Evolutionary conservation across 53 echinoderm and acorn worm genomes (phyloP), one percentile per base, ranked within the genome.

Genomic region (Temnopleurus reevesii): DNA sequence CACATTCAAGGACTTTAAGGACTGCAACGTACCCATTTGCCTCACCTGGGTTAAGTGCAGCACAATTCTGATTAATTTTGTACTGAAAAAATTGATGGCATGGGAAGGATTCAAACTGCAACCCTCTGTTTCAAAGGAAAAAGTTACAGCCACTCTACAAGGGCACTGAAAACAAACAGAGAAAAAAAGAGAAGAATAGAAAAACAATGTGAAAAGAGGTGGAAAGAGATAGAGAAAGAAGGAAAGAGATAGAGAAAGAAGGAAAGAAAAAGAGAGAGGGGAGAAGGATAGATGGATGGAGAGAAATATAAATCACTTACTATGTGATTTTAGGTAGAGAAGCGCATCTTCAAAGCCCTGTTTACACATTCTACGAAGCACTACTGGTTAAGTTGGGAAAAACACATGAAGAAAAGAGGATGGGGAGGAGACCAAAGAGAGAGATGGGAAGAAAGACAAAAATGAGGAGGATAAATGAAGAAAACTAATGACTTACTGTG

Each of bases 311-410:
- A n/a, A n/a, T n/a, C n/a, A 95, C 98, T 95, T 53, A 97, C 98
- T 92, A 59, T 95, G 92, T 55, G 84, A 84, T 83, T 91, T 91
- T 35, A 97, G 85, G 90, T 95, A 97, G 45, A 89, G 76, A 10
- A 97, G 56, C 7, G 98, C 93, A 90, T 97, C 98, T 36, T 97
- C 92, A 53, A 94, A 97, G 30, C 98, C 98, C 49, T 95, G 98
- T 57, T 95, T 90, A 54, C 98, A 97, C 92, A 97, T 93, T 79
- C 92, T 90, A 51, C 89, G 89, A 1, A 97, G 91, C 17, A 95
- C 95, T 46, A 90, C 92, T 25, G 98, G 98, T 35, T 95, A 90
- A 9, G 98, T 95, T 15, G 98, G 98, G 46, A 93, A 97, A 8
- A 97, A 2, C 94, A 97, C 43, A 27, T 7, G 58, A 26, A 58